Base-by-base conservation (phyloP, 2,797 vertebrate species). In the Gouania willdenowi region DNA sequence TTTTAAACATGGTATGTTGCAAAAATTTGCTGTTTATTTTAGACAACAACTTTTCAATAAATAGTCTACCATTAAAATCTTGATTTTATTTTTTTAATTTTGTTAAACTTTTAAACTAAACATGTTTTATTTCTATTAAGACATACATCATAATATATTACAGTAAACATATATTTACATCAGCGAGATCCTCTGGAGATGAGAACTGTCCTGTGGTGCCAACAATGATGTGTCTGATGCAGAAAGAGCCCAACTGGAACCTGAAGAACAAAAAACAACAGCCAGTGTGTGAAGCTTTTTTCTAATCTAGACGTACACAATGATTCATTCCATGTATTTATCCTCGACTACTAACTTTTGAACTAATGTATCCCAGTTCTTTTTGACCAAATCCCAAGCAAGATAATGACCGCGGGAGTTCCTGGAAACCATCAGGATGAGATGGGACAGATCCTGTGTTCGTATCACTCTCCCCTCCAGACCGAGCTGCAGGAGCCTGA, bases 361-460 rank as follows among this genome's bases (percentile, higher is more conserved):
- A 38, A 92, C 83, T 19, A 92, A 65, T 17, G 60, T 71, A 17
- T 75, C 64, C 90, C 89, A 90, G 63, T 90, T 86, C 48, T 82
- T 79, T 66, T 86, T 88, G 14, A 91, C 79, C 77, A 90, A 92
- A 48, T 84, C 70, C 89, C 90, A 92, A 8, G 87, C 85, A 3
- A 91, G 54, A 12, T 68, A 56, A 54, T 85, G 71, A 50, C 90
- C 88, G 5, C 1, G 51, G 4, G 84, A 80, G 49, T 88, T 88
- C 31, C 75, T 79, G 43, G 87, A 82, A 38, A 90, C 85, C 29
- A 43, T 59, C 27, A 68, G 28, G 59, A 92, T 74, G 24, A 91
- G 43, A 26, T 17, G 1, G 23, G 81, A 76, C 41, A 92, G 46
- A 24, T 90, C 82, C 63, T 91, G 86, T 8, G 82, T 75, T 70